Evolutionary conservation across 1,140 invertebrate genomes (phyloP), one percentile per base, ranked within the genome.

Genomic region (Doryteuthis pealeii): DNA sequence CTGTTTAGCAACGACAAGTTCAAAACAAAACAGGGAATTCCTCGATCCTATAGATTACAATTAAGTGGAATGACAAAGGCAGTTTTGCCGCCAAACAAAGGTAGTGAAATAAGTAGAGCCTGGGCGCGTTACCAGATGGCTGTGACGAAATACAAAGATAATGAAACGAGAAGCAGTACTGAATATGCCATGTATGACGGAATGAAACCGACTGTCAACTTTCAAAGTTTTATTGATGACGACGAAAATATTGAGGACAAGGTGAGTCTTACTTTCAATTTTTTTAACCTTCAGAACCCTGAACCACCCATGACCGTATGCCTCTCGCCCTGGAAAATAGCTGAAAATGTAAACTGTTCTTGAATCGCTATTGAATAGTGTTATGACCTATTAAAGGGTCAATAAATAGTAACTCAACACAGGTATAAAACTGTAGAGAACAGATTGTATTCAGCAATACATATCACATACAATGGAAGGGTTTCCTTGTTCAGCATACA

Each of bases 111-210:
- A 12, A 75, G 79, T 5, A 49, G 85, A 4, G 72, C 82, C 1
- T 86, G 84, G 84, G 74, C 84, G 2, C 74, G 83, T 15, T 82
- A 84, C 54, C 84, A 87, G 74, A 72, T 86, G 35, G 81, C 81
- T 14, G 82, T 87, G 3, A 87, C 86, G 10, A 84, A 82, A 69
- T 73, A 78, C 31, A 85, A 84, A 58, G 82, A 86, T n/a, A 74
- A 79, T 40, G 86, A 87, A 71, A 73, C 71, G 15, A 68, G 75
- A 6, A 84, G 81, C 54, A 83, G 84, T 35, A 84, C 84, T 5
- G 76, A 78, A 30, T 85, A 85, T 71, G 80, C 79, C 14, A 78
- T 78, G 73, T 82, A 78, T 65, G 85, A 87, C 76, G 79, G 79
- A 30, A 70, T 62, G 18, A 66, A 82, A 12, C 82, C 85, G 3